Evolutionary conservation across 1,140 invertebrate genomes (phyloP).

Genomic region (Bombus balteatus): DNA sequence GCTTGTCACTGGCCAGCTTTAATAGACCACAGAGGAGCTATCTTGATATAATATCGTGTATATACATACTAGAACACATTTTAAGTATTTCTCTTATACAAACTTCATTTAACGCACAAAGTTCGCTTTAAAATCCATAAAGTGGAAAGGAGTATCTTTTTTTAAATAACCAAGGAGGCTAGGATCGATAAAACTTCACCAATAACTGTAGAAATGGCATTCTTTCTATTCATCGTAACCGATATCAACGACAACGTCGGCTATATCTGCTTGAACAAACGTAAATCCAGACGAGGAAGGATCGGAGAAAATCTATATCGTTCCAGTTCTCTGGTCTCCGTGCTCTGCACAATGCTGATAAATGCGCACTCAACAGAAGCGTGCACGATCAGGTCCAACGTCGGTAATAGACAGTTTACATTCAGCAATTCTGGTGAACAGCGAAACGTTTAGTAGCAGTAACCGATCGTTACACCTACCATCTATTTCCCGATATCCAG

Average conservation of each 20-base stretch:
- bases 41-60: conserved; percentile 16
- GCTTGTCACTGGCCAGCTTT: conserved; percentile 16
- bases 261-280: conserved; percentile 6
- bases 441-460: conserved; percentile 58
- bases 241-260: background rate
- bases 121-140: conserved; percentile 8
- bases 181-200: background rate
- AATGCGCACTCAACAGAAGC: conserved; percentile 50
- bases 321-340: conserved; percentile 12
- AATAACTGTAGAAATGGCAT: background rate
- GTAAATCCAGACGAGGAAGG: background rate
- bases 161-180: background rate
- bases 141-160: background rate
- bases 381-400: conserved; percentile 26
- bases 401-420: conserved; percentile 67
- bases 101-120: conserved; percentile 22
- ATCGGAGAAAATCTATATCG: conserved; percentile 31
- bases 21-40: conserved; percentile 26
- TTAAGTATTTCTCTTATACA: conserved; percentile 8
- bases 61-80: conserved; percentile 9
- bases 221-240: background rate
- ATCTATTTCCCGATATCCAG: conserved; percentile 56
- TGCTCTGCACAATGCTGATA: conserved; percentile 51
- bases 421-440: conserved; percentile 61
- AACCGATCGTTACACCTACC: conserved; percentile 62